Conservation (phyloP, 2,797 vertebrate genomes). For the Staurois parvus region DNA sequence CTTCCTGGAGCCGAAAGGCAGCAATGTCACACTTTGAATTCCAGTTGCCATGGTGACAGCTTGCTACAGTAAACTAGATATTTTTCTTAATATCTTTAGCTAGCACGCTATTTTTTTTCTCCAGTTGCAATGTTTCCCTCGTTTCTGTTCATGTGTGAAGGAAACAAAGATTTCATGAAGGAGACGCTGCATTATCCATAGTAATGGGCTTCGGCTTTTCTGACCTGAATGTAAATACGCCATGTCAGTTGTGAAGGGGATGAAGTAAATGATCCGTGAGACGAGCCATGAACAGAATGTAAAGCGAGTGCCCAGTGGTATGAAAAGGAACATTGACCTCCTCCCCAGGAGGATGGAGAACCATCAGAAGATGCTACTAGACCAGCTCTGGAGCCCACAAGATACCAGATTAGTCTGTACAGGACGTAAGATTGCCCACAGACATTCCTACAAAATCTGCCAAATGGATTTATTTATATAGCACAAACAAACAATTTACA, state of each 20-base stretch:
- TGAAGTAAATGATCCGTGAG: neutral
- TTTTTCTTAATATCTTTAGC: slow-evolving; percentile 21
- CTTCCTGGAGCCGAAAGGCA: slow-evolving; percentile 5
- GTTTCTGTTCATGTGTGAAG: neutral
- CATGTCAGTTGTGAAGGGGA: neutral
- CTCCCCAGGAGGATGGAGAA: too few species aligned
- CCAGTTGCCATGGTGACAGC: slow-evolving; percentile 31
- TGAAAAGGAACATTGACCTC: too few species aligned
- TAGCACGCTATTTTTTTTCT: neutral
- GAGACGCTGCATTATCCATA: slow-evolving; percentile 4
- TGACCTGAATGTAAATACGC: slow-evolving; percentile 28
- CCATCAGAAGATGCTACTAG: too few species aligned
- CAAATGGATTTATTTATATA: too few species aligned
- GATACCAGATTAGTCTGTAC: too few species aligned
- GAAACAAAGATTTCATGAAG: neutral
- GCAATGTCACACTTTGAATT: neutral
- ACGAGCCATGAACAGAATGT: neutral
- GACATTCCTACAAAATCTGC: too few species aligned
- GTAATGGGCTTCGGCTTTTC: neutral
- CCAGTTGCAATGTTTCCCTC: neutral
- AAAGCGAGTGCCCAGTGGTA: neutral
- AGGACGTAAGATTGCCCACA: too few species aligned
- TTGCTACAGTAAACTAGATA: slow-evolving; percentile 8
- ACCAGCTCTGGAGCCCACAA: too few species aligned
- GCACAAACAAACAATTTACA: too few species aligned